Evolutionary conservation across 2,797 vertebrate species (phyloP).

Genomic region (Enteromius unitaeniatus): DNA sequence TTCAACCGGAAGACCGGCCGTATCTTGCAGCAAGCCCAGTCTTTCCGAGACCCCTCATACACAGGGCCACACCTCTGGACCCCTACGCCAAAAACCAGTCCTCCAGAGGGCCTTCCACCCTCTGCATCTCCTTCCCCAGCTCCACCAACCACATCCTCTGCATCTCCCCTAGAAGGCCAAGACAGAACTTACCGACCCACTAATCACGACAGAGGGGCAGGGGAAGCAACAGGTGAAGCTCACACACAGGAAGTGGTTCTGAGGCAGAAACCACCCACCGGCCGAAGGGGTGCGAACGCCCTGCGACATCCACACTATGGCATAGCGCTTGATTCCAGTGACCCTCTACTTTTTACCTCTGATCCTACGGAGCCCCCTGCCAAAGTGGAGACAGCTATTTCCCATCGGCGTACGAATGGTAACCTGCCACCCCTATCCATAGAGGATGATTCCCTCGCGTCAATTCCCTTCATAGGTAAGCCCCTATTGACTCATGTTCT

Average conservation of each 20-base stretch:
- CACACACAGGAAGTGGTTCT: constrained; percentile 90
- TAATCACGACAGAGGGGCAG: constrained; percentile 82
- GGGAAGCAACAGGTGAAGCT: constrained; percentile 72
- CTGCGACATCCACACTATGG: constrained; percentile 86
- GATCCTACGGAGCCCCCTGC: constrained; percentile 65
- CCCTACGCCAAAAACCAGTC: constrained; percentile 74
- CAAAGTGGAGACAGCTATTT: constrained; percentile 63
- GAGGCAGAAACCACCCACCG: constrained; percentile 91
- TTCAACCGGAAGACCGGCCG: constrained; percentile 94
- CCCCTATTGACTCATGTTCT: constrained; percentile 1
- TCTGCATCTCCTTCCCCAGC: constrained; percentile 35
- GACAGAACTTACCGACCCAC: constrained; percentile 74
- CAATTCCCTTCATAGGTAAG: constrained; percentile 98
- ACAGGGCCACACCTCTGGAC: constrained; percentile 84
- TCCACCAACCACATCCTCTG: constrained; percentile 53
- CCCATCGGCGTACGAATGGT: constrained; percentile 75
- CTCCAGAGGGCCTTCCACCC: constrained; percentile 66
- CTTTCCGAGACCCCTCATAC: constrained; percentile 91
- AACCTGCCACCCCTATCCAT: constrained; percentile 82
- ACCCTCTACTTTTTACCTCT: constrained; percentile 76
- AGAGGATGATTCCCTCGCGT: constrained; percentile 92
- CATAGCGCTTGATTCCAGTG: constrained; percentile 83
- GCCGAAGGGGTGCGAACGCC: constrained; percentile 81
- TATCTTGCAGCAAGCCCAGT: constrained; percentile 88
- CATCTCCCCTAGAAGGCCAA: constrained; percentile 68